Base-by-base conservation (phyloP, 2,113 vertebrate species). In the Puffinus mauretanicus region DNA sequence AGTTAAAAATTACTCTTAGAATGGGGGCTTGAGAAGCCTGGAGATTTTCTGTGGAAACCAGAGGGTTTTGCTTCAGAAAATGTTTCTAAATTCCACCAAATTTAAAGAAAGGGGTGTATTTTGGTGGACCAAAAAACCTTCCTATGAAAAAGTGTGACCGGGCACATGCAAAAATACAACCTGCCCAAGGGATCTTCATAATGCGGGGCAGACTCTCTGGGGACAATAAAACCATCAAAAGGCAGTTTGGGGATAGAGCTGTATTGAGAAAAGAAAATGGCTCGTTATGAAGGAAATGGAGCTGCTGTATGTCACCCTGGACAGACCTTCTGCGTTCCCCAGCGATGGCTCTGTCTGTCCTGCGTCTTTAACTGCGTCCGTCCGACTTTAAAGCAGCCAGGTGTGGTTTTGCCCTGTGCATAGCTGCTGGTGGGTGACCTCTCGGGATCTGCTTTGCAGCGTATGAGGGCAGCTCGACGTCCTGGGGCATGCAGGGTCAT, bases 401-500 rank as follows among this genome's bases (percentile, higher is more conserved):
- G 22, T 24, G 2, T 24, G 20, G 7, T 81, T 80, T 55, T 94
- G 2, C 8, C 13, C 20, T 2, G 1, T 25, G 7, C 2, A 2
- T 21, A 75, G 49, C 30, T 57, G 64, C 55, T 44, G 72, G 4
- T 83, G 67, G 21, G 29, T 0, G 6, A 65, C 51, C 14, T 86
- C 27, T 64, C 1, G 8, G 57, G 38, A n/a, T 69, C 30, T 27
- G 25, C 44, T 90, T 65, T 88, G 71, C 46, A 69, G 46, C 7
- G 13, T 30, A 64, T 0, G 2, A 60, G 75, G 61, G 75, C 66
- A 34, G 34, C 49, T 65, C 18, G 22, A 1, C 2, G 2, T 66
- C 67, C 58, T 0, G 0, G 58, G 26, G 7, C 71, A 2, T 6
- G 44, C 58, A 77, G 34, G 19, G 19, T 80, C 42, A 1, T 62